Evolutionary conservation across 1,140 invertebrate species (phyloP).

Genomic region (Pararge aegeria): DNA sequence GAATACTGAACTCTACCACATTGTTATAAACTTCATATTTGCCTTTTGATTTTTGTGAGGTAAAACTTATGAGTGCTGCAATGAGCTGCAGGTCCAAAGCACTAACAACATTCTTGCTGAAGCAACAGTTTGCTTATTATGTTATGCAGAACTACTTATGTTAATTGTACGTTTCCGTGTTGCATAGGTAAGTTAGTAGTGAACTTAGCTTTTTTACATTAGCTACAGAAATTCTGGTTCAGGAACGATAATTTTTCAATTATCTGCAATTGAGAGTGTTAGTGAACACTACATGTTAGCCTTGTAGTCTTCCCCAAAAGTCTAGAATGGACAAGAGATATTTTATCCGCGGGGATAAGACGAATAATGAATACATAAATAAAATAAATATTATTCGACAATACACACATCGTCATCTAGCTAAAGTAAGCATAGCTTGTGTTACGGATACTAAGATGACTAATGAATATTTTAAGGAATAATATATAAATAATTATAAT

Average conservation of each 20-base stretch:
- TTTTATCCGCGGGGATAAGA: no score
- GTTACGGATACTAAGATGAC: no score
- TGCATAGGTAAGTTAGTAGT: not conserved
- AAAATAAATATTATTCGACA: no score
- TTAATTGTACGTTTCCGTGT: constrained; percentile 3
- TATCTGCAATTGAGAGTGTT: no score
- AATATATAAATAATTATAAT: no score
- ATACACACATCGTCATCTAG: no score
- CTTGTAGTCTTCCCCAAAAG: no score
- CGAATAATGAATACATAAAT: no score
- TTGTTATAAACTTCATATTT: not conserved
- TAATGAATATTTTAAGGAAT: no score
- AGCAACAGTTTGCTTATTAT: constrained; percentile 10
- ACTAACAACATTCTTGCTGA: constrained; percentile 8
- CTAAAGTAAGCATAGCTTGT: no score
- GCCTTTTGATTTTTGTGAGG: not conserved
- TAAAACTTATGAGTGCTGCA: not conserved
- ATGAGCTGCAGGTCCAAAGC: not conserved
- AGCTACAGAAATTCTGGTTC: not conserved
- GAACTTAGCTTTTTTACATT: not conserved
- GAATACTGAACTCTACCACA: not conserved
- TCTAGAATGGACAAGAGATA: no score
- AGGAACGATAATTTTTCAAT: not conserved
- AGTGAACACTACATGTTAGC: no score
- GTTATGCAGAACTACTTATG: constrained; percentile 2